Conservation (phyloP, 2,888 invertebrate genomes). For the Prosapia bicincta region DNA sequence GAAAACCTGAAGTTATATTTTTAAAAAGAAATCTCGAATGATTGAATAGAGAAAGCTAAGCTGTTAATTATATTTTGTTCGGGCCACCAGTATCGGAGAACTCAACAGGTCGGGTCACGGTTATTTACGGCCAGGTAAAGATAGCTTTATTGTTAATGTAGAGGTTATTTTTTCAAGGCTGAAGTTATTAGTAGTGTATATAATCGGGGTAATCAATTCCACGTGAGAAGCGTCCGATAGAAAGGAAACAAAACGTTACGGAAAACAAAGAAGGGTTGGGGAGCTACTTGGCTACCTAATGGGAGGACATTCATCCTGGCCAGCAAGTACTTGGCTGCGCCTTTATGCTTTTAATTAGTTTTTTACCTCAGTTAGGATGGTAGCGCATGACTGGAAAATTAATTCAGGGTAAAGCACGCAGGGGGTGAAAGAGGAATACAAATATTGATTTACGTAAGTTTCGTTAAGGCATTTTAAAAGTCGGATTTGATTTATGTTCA, state of each 20-base stretch:
- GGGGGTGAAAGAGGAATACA: neutral
- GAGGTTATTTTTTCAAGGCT: neutral
- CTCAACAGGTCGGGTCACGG: neutral
- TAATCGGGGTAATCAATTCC: neutral
- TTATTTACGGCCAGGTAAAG: neutral
- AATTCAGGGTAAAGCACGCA: neutral
- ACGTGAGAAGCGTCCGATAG: neutral
- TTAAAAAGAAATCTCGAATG: no score
- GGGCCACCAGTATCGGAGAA: no score
- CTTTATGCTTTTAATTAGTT: neutral
- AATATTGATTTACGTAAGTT: neutral
- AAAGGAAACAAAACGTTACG: neutral
- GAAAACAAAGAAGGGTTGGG: neutral
- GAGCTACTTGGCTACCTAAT: neutral
- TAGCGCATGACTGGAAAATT: neutral
- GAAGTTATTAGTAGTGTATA: neutral
- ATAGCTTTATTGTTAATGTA: neutral
- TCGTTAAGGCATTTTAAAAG: neutral
- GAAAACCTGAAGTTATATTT: no score
- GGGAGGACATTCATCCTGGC: neutral
- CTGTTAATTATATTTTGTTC: no score
- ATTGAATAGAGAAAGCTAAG: no score
- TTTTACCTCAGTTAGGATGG: neutral
- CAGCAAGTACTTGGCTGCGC: neutral
- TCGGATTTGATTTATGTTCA: no score